Percentiles rank a stretch among this genome's conserved stretches.
These are phyloP conservation scores for Drosophila koepferae DNA, from an alignment of 2,888 invertebrate genomes.

Conservation along the genomic window DNA sequence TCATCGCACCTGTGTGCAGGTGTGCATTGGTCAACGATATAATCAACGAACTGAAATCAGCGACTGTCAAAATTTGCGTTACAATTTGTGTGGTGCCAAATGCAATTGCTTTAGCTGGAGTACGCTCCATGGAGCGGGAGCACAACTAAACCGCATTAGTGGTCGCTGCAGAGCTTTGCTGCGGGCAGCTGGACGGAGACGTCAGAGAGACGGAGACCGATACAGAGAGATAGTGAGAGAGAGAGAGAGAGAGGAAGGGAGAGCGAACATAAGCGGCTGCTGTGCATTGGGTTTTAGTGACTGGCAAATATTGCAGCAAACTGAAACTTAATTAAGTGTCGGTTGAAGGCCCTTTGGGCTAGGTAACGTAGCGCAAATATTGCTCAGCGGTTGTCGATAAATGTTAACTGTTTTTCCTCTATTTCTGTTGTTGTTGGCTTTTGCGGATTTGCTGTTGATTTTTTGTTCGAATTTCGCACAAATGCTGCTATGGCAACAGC, in stretches of 20 bases:
- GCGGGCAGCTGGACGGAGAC: slow-evolving; percentile 46
- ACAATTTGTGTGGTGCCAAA: slow-evolving; percentile 29
- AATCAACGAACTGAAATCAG: slow-evolving; percentile 65
- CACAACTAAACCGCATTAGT: slow-evolving; percentile 58
- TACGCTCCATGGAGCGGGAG: not conserved
- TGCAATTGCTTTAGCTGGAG: slow-evolving; percentile 10
- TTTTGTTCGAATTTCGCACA: slow-evolving; percentile 2
- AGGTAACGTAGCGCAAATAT: slow-evolving; percentile 32
- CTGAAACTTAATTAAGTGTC: slow-evolving; percentile 74
- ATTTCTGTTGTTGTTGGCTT: slow-evolving; percentile 30
- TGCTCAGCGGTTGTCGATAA: slow-evolving; percentile 48
- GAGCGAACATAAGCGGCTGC: not conserved
- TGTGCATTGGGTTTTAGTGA: slow-evolving; percentile 14
- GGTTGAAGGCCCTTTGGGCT: slow-evolving; percentile 38
- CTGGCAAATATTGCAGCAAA: slow-evolving; percentile 29
- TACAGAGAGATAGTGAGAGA: not conserved
- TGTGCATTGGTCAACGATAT: slow-evolving; percentile 40
- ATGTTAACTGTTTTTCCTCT: slow-evolving; percentile 37
- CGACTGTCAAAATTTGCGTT: slow-evolving; percentile 45
- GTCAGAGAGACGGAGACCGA: slow-evolving; percentile 19
- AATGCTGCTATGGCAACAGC: not conserved
- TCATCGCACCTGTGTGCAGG: slow-evolving; percentile 6
- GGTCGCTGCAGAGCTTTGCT: slow-evolving; percentile 64
- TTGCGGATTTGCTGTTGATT: slow-evolving; percentile 46
- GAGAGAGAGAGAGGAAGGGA: not conserved